Evolutionary conservation across 1,140 invertebrate genomes (phyloP).

Genomic region (Wiebesia pumilae): DNA sequence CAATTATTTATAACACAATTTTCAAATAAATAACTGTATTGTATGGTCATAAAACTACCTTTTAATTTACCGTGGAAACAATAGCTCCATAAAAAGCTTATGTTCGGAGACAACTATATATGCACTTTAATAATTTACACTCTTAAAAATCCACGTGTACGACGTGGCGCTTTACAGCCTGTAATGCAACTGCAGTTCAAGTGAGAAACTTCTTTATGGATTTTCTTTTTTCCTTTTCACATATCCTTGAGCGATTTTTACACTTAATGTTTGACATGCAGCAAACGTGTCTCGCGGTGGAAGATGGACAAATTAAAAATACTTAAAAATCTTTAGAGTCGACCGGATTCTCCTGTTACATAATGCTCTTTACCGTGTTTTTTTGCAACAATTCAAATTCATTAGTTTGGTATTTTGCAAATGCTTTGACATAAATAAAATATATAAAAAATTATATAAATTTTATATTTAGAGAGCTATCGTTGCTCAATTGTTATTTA

Average conservation of each 20-base stretch:
- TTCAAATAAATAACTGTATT: no score
- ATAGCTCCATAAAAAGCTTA: background rate
- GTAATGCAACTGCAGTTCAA: background rate
- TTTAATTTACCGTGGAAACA: background rate
- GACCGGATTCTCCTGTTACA: background rate
- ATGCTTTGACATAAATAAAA: no score
- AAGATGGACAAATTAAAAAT: background rate
- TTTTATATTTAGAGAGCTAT: no score
- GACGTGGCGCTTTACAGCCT: background rate
- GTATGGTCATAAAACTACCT: no score
- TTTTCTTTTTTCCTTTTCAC: background rate
- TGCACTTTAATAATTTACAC: background rate
- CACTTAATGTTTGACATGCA: background rate
- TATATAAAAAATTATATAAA: no score
- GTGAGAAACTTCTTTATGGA: conserved; percentile 9
- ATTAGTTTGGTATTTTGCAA: background rate
- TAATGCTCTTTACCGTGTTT: background rate
- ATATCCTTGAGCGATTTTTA: background rate
- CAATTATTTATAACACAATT: no score
- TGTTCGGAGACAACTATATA: background rate
- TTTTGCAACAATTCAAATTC: background rate
- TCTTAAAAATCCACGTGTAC: background rate
- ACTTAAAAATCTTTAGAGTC: background rate
- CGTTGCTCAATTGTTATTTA: no score
- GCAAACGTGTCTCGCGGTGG: background rate